These are phyloP conservation scores for Morus bassanus DNA, from an alignment of 2,797 vertebrate species.

Conservation along the genomic window DNA sequence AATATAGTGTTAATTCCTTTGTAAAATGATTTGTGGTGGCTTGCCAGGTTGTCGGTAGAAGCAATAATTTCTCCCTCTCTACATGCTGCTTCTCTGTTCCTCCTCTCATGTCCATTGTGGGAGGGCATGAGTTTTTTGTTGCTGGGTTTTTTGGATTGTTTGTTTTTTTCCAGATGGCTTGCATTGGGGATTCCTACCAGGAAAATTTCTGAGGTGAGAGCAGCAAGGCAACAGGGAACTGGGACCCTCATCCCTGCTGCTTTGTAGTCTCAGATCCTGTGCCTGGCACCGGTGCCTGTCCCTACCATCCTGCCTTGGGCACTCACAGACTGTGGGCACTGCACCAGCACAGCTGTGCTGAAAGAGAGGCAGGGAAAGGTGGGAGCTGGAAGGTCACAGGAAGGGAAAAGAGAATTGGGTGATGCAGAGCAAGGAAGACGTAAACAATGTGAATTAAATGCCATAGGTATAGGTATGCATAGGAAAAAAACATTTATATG, in stretches of 20 bases:
- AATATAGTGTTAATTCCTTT: background rate
- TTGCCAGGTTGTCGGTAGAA: background rate
- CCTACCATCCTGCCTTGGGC: fast-evolving
- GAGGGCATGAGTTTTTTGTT: background rate
- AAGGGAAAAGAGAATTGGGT: background rate
- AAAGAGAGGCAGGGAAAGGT: background rate
- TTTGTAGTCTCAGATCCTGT: background rate
- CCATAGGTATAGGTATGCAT: background rate
- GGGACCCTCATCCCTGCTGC: fast-evolving
- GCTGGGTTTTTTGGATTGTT: background rate
- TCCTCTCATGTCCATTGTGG: background rate
- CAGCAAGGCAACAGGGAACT: background rate
- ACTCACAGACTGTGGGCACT: background rate
- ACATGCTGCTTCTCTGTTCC: background rate
- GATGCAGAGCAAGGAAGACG: background rate
- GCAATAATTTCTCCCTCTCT: background rate
- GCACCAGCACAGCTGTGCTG: fast-evolving
- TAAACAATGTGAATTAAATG: background rate
- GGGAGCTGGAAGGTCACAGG: background rate
- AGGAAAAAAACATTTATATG: background rate
- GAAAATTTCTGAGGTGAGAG: background rate
- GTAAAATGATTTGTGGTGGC: background rate
- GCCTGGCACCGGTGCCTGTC: fast-evolving
- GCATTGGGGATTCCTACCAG: background rate
- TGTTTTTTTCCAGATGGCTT: fast-evolving